Base-by-base conservation (phyloP, 2,888 invertebrate genomes). In the Stenolophus ochropezus region DNA sequence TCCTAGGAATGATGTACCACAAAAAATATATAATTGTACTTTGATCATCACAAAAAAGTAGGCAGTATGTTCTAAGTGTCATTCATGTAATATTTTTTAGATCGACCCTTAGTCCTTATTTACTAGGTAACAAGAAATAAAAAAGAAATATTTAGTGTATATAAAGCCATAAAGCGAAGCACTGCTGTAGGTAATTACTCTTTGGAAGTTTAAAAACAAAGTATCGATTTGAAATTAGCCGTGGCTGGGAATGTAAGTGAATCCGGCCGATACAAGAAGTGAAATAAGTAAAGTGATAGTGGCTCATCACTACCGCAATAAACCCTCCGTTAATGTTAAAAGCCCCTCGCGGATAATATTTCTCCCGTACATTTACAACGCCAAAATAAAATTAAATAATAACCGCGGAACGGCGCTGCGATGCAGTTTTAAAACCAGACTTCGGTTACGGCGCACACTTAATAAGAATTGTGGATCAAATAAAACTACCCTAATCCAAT, bases 301-400 rank as follows among this genome's bases (percentile, higher is more conserved):
- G 11, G 16, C 20, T 49, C 58, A 47, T 78, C 78, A 78, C 20
- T 47, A 78, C 2, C 2, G 61, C 47, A 78, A 78, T 78, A 78
- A 78, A 65, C 47, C 61, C 47, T 49, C 49, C 61, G 25, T n/a
- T 61, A 78, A 78, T 78, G 78, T 49, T 65, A 65, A 78, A 78
- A 78, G 61, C 65, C 78, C 77, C 65, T 42, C 14, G 78, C 23
- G 78, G 53, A 78, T 78, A 42, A 78, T 78, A 65, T 78, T 78
- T 78, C 78, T 65, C 77, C 33, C 49, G 61, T 61, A 77, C 65
- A 78, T 78, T 78, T 78, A 65, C 78, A 78, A 61, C 78, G 65
- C 18, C 23, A 47, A 78, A 78, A 78, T 78, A 78, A 78, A 78
- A 78, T 78, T 61, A 78, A 78, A 78, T 78, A 78, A 78, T 78